These are phyloP conservation scores for Mergus octosetaceus DNA, from an alignment of 2,797 vertebrate species.

Conservation along the genomic window DNA sequence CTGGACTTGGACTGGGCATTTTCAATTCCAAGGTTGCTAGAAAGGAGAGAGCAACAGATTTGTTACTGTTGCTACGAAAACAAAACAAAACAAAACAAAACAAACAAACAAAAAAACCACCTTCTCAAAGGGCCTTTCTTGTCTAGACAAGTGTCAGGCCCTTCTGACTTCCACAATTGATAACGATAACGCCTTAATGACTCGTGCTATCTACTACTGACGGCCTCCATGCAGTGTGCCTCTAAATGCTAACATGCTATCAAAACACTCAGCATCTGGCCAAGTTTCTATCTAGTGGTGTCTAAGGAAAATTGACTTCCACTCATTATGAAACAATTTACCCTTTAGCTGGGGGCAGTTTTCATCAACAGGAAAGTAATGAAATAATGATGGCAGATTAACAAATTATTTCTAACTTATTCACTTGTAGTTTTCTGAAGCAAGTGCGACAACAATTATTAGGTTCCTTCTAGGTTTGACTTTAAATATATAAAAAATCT, in stretches of 20 bases:
- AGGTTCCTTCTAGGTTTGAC: neutral
- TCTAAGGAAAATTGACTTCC: slow-evolving; percentile 60
- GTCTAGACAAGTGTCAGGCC: neutral
- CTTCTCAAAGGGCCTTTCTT: neutral
- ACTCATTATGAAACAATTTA: slow-evolving; percentile 51
- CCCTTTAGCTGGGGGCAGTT: slow-evolving; percentile 14
- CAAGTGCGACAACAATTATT: neutral
- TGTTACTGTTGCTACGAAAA: slow-evolving; percentile 12
- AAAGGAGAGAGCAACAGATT: neutral
- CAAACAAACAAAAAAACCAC: neutral
- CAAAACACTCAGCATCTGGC: slow-evolving; percentile 26
- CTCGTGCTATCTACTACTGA: neutral
- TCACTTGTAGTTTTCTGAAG: neutral
- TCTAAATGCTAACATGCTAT: slow-evolving; percentile 15
- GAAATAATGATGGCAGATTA: slow-evolving; percentile 40
- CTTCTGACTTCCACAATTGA: neutral
- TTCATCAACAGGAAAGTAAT: slow-evolving; percentile 35
- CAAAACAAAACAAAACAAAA: slow-evolving; percentile 9
- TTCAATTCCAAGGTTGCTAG: slow-evolving; percentile 38
- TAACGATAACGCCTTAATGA: slow-evolving; percentile 23
- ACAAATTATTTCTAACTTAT: slow-evolving; percentile 23
- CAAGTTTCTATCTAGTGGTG: slow-evolving; percentile 7
- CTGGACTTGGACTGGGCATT: slow-evolving; percentile 35
- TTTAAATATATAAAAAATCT: neutral
- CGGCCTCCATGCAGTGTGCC: neutral